These are phyloP conservation scores for Samia ricini DNA, from an alignment of 1,140 invertebrate genomes.

Conservation along the genomic window DNA sequence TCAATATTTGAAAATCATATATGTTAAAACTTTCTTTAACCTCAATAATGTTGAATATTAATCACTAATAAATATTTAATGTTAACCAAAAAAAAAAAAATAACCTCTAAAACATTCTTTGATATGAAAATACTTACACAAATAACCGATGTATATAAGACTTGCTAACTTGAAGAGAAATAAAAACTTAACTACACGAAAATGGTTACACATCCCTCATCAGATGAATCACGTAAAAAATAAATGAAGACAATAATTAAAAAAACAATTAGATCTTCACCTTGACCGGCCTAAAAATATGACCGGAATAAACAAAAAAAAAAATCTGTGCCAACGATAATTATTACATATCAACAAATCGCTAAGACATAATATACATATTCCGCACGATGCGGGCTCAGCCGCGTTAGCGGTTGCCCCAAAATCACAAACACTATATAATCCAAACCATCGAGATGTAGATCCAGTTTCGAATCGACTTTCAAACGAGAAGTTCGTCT, in stretches of 20 bases:
- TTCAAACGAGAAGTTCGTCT: slow-evolving; percentile 48
- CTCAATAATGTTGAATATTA: background rate
- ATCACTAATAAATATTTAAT: background rate
- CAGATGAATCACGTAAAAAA: slow-evolving; percentile 19
- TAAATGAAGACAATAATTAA: slow-evolving; percentile 1
- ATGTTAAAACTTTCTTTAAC: background rate
- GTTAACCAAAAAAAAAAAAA: too few relatives aligned
- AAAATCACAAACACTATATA: slow-evolving; percentile 63
- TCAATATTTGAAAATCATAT: background rate
- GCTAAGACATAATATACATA: slow-evolving; percentile 38
- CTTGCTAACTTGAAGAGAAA: background rate
- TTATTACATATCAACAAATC: slow-evolving; percentile 63
- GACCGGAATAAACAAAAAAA: slow-evolving; percentile 51
- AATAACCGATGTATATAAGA: background rate
- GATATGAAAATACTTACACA: too few relatives aligned
- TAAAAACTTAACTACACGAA: background rate
- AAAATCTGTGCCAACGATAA: slow-evolving; percentile 61
- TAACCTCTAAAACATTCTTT: too few relatives aligned
- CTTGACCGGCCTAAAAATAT: slow-evolving; percentile 54
- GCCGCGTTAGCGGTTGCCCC: slow-evolving; percentile 66
- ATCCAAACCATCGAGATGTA: slow-evolving; percentile 51
- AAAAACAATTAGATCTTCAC: slow-evolving; percentile 57
- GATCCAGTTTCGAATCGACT: slow-evolving; percentile 48
- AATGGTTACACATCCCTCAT: slow-evolving; percentile 20
- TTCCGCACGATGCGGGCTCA: slow-evolving; percentile 40